Evolutionary conservation across 1,140 invertebrate species (phyloP), one percentile per base, ranked within the genome.

Genomic region (Aphis craccivora): DNA sequence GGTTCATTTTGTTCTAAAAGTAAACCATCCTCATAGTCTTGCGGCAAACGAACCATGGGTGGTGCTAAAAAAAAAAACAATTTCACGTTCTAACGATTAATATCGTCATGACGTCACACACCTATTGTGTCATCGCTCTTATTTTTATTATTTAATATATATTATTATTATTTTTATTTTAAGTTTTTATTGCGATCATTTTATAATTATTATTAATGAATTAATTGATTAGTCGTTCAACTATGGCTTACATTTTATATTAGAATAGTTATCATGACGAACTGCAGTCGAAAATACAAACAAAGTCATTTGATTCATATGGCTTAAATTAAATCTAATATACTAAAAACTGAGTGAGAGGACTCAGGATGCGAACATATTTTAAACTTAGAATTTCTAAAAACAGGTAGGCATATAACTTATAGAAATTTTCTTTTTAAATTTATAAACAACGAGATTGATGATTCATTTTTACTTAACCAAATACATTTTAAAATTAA

Each of bases 1-100:
- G 97, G 97, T 96, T 99, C 98, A 92, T 97, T 98, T 92, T 98
- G 97, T 95, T 98, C 98, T 94, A 98, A 98, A 51, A 98, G 96
- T 11, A 98, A 95, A 20, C 98, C 98, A 91, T 99, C 98, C 95
- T 98, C 98, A 94, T 98, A 98, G 91, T 98, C 97, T 51, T 97
- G 96, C 0, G 98, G 97, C 93, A 98, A 95, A 83, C 97, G 96
- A 90, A 98, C 97, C 94, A 96, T 96, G 7, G 98, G 98, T 6
- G 97, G 97, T 18, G 98, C 98, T 96, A 94, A 11, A 95, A 94
- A 11, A 95, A 94, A 55, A 55, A 84, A 91, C 55, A 90, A 25
- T 37, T 53, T 37, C 76, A 67, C 2, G 25, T 67, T 67, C 30
- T 30, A 67, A 67, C 30, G 25, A 67, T 67, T 11, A 67, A 30